Evolutionary conservation across 2,888 invertebrate genomes (phyloP), one percentile per base, ranked within the genome.

Genomic region (Pediacus dermestoides): DNA sequence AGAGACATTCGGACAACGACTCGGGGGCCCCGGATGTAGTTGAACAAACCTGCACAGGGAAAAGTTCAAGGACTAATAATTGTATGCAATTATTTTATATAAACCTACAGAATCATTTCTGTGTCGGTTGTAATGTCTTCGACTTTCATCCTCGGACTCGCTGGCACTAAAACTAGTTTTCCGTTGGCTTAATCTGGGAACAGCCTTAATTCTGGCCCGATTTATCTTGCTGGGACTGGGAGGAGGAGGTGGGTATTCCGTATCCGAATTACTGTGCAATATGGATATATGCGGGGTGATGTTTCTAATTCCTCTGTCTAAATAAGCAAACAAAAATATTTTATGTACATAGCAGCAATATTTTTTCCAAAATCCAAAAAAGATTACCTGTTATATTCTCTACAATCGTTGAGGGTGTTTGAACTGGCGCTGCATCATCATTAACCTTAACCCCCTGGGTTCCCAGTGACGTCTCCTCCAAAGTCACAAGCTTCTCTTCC

Each of bases 141-240:
- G 66, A 26, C 51, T 60, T 48, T 81, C 82, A 61, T 83, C 82
- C 51, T 83, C 84, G 0, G 82, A 82, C 63, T 84, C 83, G 55
- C 78, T 79, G 1, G 79, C 78, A 67, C 81, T 82, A 39, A 60
- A 63, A 39, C 64, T 66, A 12, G 59, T 55, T 55, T 82, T 84
- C 50, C 83, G 75, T 38, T 85, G 73, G 11, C 80, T 78, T 34
- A 86, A 71, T 51, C 80, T 73, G 1, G 86, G 86, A 2, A 77
- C 76, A 2, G 86, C 82, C 22, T 81, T 75, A 18, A 86, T 77
- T 44, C 85, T 77, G 1, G 78, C 74, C 2, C 86, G 72, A 31
- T 78, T 79, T 12, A 60, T 48, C 68, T 85, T 85, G 43, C 71
- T 73, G 0, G 78, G 77, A 46, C 66, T 68, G 1, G 76, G 74